Base-by-base conservation (phyloP, 1,140 invertebrate species). In the Oppia nitens region DNA sequence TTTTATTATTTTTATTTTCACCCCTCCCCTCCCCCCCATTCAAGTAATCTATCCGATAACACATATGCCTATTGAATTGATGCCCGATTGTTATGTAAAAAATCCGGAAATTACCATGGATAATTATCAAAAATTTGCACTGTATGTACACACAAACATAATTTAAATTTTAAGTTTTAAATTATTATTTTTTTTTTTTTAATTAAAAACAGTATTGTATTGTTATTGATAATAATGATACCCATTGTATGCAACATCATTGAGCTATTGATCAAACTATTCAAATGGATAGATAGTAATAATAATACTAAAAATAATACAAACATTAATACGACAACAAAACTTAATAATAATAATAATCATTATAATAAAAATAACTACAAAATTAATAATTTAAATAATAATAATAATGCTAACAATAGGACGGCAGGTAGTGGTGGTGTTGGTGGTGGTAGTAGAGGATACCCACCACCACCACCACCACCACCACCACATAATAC, bases 21-120 rank as follows among this genome's bases (percentile, higher is more conserved):
- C n/a, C n/a, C n/a, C n/a, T n/a, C n/a, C n/a, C n/a, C n/a, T n/a
- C n/a, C n/a, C n/a, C 47, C 29, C 11, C 12, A 47, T 12, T 48
- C 2, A 48, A 57, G 55, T 57, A 2, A 21, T 57, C 17, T 47
- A 57, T 48, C 55, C 55, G 21, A 32, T 57, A 45, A 52, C 28
- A 3, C 40, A 57, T 25, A 4, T 57, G 40, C 55, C 55, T 1
- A 21, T 57, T 20, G 55, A 57, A 47, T 50, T 57, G 32, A 20
- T 47, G 28, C 55, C 55, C 12, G 55, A 57, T 27, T 57, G 55
- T 27, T 57, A 26, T 23, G 23, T 47, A 25, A 27, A 1, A 1
- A 11, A 57, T 40, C 32, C 32, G 17, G 17, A 40, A 40, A 40
- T 40, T 40, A 9, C 32, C 32, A 40, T 40, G 32, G 6, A 40